phyloP scores from a whole-genome alignment of 2,113 vertebrate species.

The Hystrix brachyura region DNA sequence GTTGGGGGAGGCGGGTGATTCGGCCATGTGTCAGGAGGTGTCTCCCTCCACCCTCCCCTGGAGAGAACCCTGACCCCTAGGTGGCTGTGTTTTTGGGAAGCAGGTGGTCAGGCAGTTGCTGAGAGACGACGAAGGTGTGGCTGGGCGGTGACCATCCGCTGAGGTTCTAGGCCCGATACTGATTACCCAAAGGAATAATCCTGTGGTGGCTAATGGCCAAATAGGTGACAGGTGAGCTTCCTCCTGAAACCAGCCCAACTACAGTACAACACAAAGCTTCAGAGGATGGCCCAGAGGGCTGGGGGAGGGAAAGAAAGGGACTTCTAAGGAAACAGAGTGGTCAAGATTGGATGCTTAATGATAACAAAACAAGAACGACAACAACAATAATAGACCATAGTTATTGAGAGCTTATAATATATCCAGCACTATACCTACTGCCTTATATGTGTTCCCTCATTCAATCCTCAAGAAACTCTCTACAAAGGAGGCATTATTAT shows the following conservation, averaged over 20 bases:
- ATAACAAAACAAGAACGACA: background rate
- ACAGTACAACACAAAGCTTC: background rate
- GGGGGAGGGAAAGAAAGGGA: background rate
- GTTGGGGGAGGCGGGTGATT: conserved; percentile 46
- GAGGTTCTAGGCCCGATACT: background rate
- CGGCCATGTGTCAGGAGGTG: conserved; percentile 78
- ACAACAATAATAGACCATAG: background rate
- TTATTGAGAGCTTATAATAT: background rate
- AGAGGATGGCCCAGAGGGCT: background rate
- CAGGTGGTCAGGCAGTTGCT: conserved; percentile 18
- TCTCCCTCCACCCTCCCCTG: conserved; percentile 69
- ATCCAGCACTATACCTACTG: background rate
- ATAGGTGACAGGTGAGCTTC: conserved; percentile 73
- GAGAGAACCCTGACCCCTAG: conserved; percentile 64
- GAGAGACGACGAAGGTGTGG: conserved; percentile 42
- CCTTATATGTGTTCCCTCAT: background rate
- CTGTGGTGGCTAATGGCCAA: conserved; percentile 69
- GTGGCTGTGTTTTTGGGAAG: conserved; percentile 55
- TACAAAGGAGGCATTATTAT: background rate
- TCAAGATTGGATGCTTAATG: background rate
- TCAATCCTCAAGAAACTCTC: conserved; percentile 21
- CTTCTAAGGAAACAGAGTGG: background rate
- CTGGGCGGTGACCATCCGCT: background rate
- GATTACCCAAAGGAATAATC: conserved; percentile 49
- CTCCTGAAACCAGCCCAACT: conserved; percentile 18